A percentile compares a stretch with the other conserved stretches of the same genome.
phyloP scores from a whole-genome alignment of 2,888 invertebrate species.

The Poecilobothrus nobilitatus region DNA sequence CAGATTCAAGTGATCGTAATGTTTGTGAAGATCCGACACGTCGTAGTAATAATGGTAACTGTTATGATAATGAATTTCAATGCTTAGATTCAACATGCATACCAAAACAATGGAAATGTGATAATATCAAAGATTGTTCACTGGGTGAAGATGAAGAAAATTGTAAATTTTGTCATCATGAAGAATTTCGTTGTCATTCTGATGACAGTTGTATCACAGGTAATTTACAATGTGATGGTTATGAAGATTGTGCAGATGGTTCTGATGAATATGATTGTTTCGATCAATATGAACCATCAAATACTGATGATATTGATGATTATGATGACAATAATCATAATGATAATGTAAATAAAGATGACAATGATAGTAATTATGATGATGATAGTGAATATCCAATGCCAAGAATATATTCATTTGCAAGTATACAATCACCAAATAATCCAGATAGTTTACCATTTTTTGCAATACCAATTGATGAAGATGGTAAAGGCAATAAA shows the following conservation, averaged over 20 bases:
- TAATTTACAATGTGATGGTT: conserved; percentile 54
- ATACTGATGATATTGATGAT: background rate
- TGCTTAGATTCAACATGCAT: conserved; percentile 55
- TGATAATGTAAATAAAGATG: conserved; percentile 25
- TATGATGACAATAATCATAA: conserved; percentile 25
- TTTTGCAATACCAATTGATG: conserved; percentile 21
- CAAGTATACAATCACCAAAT: conserved; percentile 23
- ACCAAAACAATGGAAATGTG: conserved; percentile 52
- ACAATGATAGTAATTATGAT: conserved; percentile 19
- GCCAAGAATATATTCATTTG: conserved; percentile 22
- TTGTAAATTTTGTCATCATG: conserved; percentile 43
- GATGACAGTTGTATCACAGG: conserved; percentile 50
- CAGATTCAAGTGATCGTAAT: conserved; percentile 46
- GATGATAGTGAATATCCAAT: conserved; percentile 15
- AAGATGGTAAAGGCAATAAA: conserved; percentile 15
- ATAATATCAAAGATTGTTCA: conserved; percentile 46
- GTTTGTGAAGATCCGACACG: conserved; percentile 50
- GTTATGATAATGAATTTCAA: conserved; percentile 49
- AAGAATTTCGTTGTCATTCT: conserved; percentile 45
- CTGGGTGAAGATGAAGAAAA: conserved; percentile 45
- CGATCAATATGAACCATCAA: background rate
- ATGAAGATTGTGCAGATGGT: conserved; percentile 52
- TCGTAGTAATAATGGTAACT: conserved; percentile 38
- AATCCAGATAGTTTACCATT: conserved; percentile 22
- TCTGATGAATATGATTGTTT: conserved; percentile 54